Evolutionary conservation across 53 echinoderm and acorn worm species (phyloP).

Genomic region (Apostichopus leukothele): DNA sequence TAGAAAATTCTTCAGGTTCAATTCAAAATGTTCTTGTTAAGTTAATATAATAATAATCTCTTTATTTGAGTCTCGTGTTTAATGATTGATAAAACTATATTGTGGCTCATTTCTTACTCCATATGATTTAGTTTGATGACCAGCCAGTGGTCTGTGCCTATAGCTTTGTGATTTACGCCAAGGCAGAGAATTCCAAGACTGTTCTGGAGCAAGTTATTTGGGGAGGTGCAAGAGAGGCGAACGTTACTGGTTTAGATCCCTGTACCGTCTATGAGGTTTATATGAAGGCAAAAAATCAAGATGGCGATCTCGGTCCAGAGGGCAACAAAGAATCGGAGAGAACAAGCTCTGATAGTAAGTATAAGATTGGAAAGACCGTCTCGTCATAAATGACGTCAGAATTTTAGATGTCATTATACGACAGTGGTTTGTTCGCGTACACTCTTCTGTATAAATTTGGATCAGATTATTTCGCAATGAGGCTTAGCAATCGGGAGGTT

Average conservation of each 20-base stretch:
- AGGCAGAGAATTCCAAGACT: neutral
- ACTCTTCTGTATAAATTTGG: too few species aligned
- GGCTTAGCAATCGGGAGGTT: too few species aligned
- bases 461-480: too few species aligned
- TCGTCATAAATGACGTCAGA: too few species aligned
- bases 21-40: too few species aligned
- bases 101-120: neutral
- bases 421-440: too few species aligned
- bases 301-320: conserved; percentile 13
- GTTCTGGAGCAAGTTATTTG: neutral
- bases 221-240: conserved; percentile 27
- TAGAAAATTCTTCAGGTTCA: too few species aligned
- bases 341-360: conserved; percentile 1
- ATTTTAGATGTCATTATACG: too few species aligned
- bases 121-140: conserved; percentile 22
- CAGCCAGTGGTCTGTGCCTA: conserved; percentile 7
- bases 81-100: too few species aligned
- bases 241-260: conserved; percentile 3
- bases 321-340: neutral
- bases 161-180: conserved; percentile 22
- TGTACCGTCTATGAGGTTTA: neutral
- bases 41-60: too few species aligned
- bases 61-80: too few species aligned
- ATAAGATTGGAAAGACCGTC: neutral
- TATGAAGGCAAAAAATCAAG: conserved; percentile 1